phyloP scores from a whole-genome alignment of 2,113 vertebrate genomes.

The Callipepla californica region DNA sequence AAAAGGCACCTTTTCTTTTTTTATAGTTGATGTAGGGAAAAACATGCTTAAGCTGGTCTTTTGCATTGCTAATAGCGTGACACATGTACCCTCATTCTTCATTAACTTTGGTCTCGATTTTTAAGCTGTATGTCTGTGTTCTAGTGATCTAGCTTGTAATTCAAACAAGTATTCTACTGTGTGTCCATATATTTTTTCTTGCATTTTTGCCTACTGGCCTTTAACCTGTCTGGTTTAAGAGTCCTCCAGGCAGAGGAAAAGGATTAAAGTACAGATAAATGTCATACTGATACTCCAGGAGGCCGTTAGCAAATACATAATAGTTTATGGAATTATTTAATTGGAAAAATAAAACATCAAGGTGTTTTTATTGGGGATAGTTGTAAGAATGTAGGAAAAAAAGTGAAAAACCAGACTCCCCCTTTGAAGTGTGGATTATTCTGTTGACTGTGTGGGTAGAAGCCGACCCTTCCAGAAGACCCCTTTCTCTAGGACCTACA shows the following conservation, averaged over 20 bases:
- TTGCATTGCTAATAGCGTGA: slow-evolving; percentile 84
- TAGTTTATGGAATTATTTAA: background rate
- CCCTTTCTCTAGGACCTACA: background rate
- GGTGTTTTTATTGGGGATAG: background rate
- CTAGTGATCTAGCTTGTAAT: slow-evolving; percentile 71
- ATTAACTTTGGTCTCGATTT: slow-evolving; percentile 77
- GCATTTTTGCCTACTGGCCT: slow-evolving; percentile 62
- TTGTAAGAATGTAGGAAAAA: background rate
- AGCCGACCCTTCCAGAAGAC: background rate
- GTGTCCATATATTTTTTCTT: slow-evolving; percentile 50
- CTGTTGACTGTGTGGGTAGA: background rate
- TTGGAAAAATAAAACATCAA: background rate
- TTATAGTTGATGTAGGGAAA: slow-evolving; percentile 75
- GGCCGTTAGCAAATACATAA: background rate
- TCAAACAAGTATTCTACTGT: slow-evolving; percentile 67
- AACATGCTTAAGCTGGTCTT: slow-evolving; percentile 94
- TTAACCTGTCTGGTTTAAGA: slow-evolving; percentile 51
- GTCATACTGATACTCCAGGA: slow-evolving; percentile 8
- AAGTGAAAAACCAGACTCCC: background rate
- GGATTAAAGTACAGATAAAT: slow-evolving; percentile 9
- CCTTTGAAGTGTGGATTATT: background rate
- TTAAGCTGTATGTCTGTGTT: slow-evolving; percentile 74
- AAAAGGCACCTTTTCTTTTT: slow-evolving; percentile 81
- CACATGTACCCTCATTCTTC: slow-evolving; percentile 57
- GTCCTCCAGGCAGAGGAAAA: background rate